Base-by-base conservation (phyloP, 2,888 invertebrate genomes). In the Rotaria socialis region DNA sequence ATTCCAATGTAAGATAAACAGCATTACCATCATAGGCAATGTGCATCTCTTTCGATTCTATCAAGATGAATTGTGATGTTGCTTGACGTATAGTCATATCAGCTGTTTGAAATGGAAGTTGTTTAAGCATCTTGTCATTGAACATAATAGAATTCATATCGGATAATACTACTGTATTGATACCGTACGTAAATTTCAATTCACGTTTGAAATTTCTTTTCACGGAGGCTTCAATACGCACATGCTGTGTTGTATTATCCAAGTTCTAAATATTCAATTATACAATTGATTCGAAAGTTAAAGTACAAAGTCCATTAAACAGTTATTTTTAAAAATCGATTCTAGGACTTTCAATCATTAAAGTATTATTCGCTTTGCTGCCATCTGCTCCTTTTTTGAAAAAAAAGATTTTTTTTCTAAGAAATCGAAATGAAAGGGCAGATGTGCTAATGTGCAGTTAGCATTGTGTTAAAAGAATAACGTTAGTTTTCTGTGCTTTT, bases 31-130 rank as follows among this genome's bases (percentile, higher is more conserved):
- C 80, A 47, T 80, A 80, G 0, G 80, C 47, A 47, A 80, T 47
- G 47, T 80, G 80, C 80, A 80, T n/a, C 2, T 47, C 14, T 43
- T 43, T n/a, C 47, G 47, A 47, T 80, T 80, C 80, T 0, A 80
- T 80, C 47, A 80, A 80, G 47, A 80, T 80, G 47, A 80, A 80
- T 0, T 80, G 80, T 16, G 80, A 80, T 80, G 80, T 80, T 19
- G 47, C 80, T n/a, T 47, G 47, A n/a, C 80, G 80, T 4, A 80
- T 47, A 11, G 43, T 10, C 5, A 80, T 19, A n/a, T 80, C 43
- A 24, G 2, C 6, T 8, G 47, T 14, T 24, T 43, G 22, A 47
- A 24, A 43, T 47, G 80, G 80, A 22, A 80, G 80, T 47, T 47
- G 47, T 24, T 22, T 14, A 47, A 80, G 11, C 11, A 47, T n/a